phyloP scores from a whole-genome alignment of 2,113 vertebrate species.

The Rhinolophus ferrumequinum region DNA sequence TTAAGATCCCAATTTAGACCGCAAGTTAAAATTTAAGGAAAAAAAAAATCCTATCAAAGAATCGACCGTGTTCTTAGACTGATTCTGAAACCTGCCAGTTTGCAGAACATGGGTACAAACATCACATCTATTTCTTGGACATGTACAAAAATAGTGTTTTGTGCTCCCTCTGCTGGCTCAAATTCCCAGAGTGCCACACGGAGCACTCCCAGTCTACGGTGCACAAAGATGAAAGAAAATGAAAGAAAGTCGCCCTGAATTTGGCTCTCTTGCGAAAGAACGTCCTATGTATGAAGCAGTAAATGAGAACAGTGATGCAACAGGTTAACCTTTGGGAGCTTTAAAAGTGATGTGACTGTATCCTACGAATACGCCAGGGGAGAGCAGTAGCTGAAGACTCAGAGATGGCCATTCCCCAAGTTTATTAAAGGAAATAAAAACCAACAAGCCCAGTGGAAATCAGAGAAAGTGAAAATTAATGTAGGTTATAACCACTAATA shows the following conservation, averaged over 20 bases:
- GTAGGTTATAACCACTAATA: slow-evolving; percentile 7
- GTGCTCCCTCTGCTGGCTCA: slow-evolving; percentile 76
- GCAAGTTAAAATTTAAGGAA: not conserved
- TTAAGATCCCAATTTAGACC: not conserved
- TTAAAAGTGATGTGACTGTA: not conserved
- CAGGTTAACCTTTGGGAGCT: not conserved
- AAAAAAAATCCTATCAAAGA: not conserved
- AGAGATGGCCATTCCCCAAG: not conserved
- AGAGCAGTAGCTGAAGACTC: not conserved
- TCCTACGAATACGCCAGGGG: not conserved
- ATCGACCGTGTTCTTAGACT: not conserved
- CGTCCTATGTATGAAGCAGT: rapidly evolving
- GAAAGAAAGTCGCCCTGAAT: not conserved
- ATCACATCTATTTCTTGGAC: not conserved
- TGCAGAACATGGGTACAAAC: not conserved
- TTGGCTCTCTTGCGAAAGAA: not conserved
- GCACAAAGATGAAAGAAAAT: not conserved
- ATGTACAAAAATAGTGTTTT: slow-evolving; percentile 56
- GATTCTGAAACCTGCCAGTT: not conserved
- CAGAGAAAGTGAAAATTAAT: not conserved
- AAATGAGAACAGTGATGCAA: rapidly evolving
- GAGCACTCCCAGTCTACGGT: not conserved
- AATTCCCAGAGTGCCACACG: slow-evolving; percentile 54
- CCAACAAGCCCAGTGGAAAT: not conserved
- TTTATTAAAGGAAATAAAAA: not conserved